Percentiles rank a stretch among this genome's conserved stretches.
phyloP scores from a whole-genome alignment of 2,113 vertebrate species.

The Fulmarus glacialis region DNA sequence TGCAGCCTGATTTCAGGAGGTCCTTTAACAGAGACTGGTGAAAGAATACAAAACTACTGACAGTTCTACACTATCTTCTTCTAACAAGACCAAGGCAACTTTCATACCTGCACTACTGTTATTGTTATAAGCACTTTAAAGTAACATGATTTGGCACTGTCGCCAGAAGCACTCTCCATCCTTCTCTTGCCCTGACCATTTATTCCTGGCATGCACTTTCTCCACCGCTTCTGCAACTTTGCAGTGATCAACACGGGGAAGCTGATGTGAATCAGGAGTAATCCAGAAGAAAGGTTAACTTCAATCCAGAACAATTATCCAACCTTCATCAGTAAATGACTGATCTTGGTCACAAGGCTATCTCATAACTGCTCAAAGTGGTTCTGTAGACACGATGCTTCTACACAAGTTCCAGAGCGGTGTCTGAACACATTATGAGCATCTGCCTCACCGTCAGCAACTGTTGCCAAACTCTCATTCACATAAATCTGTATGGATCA shows the following conservation, averaged over 20 bases:
- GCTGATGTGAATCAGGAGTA: neutral
- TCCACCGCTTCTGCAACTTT: neutral
- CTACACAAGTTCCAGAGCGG: neutral
- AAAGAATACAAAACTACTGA: neutral
- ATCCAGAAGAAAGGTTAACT: neutral
- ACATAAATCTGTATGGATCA: fast-evolving
- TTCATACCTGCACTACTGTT: neutral
- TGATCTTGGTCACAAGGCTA: neutral
- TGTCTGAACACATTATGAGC: fast-evolving
- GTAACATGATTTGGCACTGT: neutral
- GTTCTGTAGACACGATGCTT: neutral
- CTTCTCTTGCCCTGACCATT: neutral
- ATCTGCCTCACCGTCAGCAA: neutral
- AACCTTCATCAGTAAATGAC: neutral
- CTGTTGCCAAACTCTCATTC: neutral
- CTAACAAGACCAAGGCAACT: neutral
- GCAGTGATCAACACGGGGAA: neutral
- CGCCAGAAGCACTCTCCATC: neutral
- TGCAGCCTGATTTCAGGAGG: neutral
- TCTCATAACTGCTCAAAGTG: neutral
- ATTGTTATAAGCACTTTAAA: neutral
- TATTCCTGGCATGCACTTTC: neutral
- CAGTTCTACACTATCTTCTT: neutral
- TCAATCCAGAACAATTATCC: neutral
- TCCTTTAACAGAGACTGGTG: neutral